Evolutionary conservation across 2,113 vertebrate species (phyloP), one percentile per base, ranked within the genome.

Genomic region (Elgaria multicarinata): DNA sequence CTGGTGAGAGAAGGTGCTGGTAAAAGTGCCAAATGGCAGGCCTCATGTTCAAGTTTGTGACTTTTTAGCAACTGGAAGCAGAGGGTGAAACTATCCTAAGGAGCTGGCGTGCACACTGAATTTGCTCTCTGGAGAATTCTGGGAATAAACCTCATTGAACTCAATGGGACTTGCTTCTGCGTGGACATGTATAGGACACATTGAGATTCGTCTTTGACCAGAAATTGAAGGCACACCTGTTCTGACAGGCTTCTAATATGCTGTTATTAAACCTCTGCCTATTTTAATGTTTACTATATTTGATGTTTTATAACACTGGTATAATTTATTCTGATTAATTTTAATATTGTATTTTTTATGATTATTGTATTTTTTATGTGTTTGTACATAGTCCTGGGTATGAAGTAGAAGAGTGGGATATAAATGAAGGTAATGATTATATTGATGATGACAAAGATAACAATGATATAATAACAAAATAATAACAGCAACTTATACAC

Each of bases 41-140:
- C 14, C 6, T 24, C 42, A 13, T 4, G 6, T 24, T 62, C 26
- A 53, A 6, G 28, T 36, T 53, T 55, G 0, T 67, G 46, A 64
- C 36, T 69, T 39, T n/a, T 26, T 83, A 31, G 50, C 58, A 78
- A 39, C 1, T 84, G 62, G 44, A 55, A 85, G 33, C n/a, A 18
- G 53, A 31, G 0, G 0, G 0, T 28, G 0, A 36, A 71, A 42
- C 9, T 14, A 46, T 69, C 28, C 13, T 42, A 44, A 53, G 39
- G 26, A 46, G 26, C 39, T 31, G 66, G 36, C 58, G 16, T n/a
- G 36, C 14, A 28, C 39, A 39, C 5, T 64, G 44, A 31, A 44
- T 46, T 3, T 39, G 2, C 31, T 36, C 36, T 6, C 24, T 71
- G 7, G 28, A 5, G 28, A 72, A n/a, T 85, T 85, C 33, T 53